Conservation (phyloP, 1,140 invertebrate species). For the Oryctes rhinoceros region DNA sequence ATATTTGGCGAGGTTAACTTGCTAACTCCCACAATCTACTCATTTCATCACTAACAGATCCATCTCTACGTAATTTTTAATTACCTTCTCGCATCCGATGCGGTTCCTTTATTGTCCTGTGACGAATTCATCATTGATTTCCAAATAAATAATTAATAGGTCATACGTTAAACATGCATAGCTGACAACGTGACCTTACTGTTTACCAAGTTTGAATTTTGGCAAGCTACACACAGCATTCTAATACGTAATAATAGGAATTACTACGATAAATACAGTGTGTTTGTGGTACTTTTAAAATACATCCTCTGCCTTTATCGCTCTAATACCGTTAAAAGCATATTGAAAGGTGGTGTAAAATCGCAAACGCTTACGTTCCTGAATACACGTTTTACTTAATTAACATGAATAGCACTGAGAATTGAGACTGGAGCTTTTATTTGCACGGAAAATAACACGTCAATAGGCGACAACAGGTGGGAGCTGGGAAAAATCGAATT, state of each 20-base stretch:
- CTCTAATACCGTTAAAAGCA: too few species aligned
- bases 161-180: constrained; percentile 8
- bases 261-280: too few species aligned
- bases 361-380: too few species aligned
- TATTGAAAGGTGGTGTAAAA: too few species aligned
- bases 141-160: constrained; percentile 4
- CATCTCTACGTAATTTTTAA: neutral
- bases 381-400: too few species aligned
- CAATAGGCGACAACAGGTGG: too few species aligned
- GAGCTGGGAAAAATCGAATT: too few species aligned
- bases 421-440: too few species aligned
- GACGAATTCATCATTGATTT: constrained; percentile 19
- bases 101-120: neutral
- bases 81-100: neutral
- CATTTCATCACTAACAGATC: neutral
- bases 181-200: constrained; percentile 11
- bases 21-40: neutral
- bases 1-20: neutral
- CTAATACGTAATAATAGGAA: neutral
- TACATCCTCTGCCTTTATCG: too few species aligned
- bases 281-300: too few species aligned
- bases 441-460: too few species aligned
- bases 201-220: constrained; percentile 20
- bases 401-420: too few species aligned
- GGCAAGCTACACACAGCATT: constrained; percentile 10